A percentile compares a stretch with the other conserved stretches of the same genome.
Evolutionary conservation across 2,888 invertebrate species (phyloP).

Genomic region (Apamea anceps): DNA sequence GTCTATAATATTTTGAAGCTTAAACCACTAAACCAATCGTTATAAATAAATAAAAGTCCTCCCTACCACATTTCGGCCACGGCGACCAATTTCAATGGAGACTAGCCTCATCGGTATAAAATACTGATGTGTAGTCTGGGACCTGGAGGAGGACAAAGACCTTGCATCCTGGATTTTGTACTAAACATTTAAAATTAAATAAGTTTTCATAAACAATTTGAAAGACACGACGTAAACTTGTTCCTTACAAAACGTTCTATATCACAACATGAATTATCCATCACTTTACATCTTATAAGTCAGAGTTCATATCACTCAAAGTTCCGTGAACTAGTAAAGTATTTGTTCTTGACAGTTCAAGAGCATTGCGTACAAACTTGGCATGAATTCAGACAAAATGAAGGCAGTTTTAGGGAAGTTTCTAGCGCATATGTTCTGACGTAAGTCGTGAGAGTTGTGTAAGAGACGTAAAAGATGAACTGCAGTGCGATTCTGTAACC

Average conservation of each 20-base stretch:
- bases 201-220: too few relatives aligned
- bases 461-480: neutral
- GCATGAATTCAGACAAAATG: conserved; percentile 28
- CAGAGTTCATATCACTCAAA: conserved; percentile 49
- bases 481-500: too few relatives aligned
- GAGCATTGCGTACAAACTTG: conserved; percentile 42
- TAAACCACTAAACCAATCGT: too few relatives aligned
- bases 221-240: neutral
- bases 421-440: conserved; percentile 8
- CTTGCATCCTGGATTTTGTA: too few relatives aligned
- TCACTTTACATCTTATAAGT: conserved; percentile 11
- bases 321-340: conserved; percentile 34
- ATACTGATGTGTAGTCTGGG: too few relatives aligned
- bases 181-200: neutral
- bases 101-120: too few relatives aligned
- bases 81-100: too few relatives aligned
- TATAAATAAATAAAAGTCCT: too few relatives aligned
- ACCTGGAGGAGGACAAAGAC: too few relatives aligned
- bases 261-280: conserved; percentile 26
- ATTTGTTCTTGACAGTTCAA: conserved; percentile 57
- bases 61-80: too few relatives aligned
- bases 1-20: too few relatives aligned
- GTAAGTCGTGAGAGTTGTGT: neutral
- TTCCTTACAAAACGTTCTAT: neutral
- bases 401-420: conserved; percentile 29